Percentiles rank a stretch among this genome's conserved stretches.
Conservation (phyloP, 2,888 invertebrate species). For the Strigamia crassipes region DNA sequence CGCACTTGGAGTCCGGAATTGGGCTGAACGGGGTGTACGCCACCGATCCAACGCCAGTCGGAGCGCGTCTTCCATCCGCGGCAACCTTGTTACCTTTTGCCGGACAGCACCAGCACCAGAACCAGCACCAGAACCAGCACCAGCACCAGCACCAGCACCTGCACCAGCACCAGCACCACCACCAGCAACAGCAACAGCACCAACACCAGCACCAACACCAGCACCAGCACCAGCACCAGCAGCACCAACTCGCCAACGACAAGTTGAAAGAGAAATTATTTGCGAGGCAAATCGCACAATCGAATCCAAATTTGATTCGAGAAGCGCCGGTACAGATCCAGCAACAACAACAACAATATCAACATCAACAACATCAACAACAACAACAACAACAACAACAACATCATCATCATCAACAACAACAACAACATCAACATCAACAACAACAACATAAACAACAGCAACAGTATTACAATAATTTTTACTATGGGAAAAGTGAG, state of each 20-base stretch:
- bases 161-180: too few relatives aligned
- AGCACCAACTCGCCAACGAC: constrained; percentile 12
- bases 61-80: background rate
- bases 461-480: too few relatives aligned
- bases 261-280: constrained; percentile 13
- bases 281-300: background rate
- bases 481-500: too few relatives aligned
- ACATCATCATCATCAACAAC: background rate
- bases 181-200: too few relatives aligned
- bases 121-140: too few relatives aligned
- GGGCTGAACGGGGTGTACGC: background rate
- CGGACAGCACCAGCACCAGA: background rate
- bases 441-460: background rate
- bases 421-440: background rate
- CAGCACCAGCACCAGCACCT: too few relatives aligned
- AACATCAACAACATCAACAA: background rate
- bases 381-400: background rate
- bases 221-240: background rate
- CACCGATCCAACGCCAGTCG: background rate
- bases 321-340: background rate
- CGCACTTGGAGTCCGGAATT: background rate
- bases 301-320: background rate
- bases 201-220: too few relatives aligned
- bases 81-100: background rate
- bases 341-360: background rate